A percentile compares a stretch with the other conserved stretches of the same genome.
Evolutionary conservation across 2,113 vertebrate species (phyloP).

Genomic region (Apteryx mantelli): DNA sequence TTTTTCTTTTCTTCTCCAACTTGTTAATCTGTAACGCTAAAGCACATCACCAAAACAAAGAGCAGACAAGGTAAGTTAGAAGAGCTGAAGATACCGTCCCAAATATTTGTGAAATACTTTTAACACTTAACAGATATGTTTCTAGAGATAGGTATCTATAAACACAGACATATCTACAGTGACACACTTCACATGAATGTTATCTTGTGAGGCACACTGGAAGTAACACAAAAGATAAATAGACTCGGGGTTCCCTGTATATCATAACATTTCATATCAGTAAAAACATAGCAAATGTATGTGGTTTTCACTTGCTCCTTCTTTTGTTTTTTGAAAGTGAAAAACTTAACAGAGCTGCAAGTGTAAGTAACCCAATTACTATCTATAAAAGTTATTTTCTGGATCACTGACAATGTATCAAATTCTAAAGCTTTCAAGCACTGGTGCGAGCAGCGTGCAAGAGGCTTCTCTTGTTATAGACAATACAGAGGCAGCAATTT

Average conservation of each 20-base stretch:
- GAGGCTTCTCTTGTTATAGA: neutral
- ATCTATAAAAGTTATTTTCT: neutral
- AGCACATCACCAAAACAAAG: neutral
- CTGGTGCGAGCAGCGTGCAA: neutral
- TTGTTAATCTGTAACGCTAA: neutral
- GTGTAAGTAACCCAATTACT: neutral
- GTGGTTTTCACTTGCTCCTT: neutral
- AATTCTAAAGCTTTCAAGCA: neutral
- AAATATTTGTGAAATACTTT: neutral
- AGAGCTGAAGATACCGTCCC: neutral
- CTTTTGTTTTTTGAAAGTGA: neutral
- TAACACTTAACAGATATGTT: neutral
- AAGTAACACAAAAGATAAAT: neutral
- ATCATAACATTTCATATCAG: neutral
- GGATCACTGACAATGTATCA: neutral
- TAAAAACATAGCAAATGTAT: neutral
- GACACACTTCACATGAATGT: neutral
- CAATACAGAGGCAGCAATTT: slow-evolving; percentile 68
- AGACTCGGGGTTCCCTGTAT: neutral
- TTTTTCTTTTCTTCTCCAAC: neutral
- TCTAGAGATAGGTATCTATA: neutral
- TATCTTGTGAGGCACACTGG: neutral
- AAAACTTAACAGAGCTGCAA: neutral
- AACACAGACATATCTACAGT: neutral
- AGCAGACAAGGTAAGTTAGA: neutral